Evolutionary conservation across 1,140 invertebrate species (phyloP), one percentile per base, ranked within the genome.

Genomic region (Uloborus diversus): DNA sequence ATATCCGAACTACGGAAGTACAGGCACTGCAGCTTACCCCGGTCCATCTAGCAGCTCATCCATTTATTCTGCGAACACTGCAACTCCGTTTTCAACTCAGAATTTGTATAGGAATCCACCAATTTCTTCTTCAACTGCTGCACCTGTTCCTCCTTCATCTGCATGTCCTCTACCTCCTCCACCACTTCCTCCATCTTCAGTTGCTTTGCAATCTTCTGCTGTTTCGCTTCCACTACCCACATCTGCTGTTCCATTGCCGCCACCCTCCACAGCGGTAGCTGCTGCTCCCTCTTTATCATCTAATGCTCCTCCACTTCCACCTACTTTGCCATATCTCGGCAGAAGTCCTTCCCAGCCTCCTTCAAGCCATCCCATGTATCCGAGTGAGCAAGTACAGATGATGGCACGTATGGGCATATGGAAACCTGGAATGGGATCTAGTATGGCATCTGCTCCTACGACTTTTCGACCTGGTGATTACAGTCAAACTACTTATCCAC

Each of bases 131-230:
- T 14, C 49, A 17, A 35, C 14, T 25, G 35, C 32, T 17, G n/a
- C 56, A n/a, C 64, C 64, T 27, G n/a, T 4, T n/a, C 35, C 64
- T 13, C 35, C 35, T 25, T n/a, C 64, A 17, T 27, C 64, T 27
- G n/a, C 9, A 27, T 25, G 35, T 13, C 35, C 35, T 25, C 30
- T 42, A 17, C 49, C 49, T 53, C 37, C 92, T 85, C 81, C 79
- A 28, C 76, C 65, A 7, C 51, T 78, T 81, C 82, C 42, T 68
- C 53, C 53, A 28, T 51, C 23, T 71, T 79, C 49, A 2, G 25
- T 35, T n/a, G 17, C 32, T 5, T 37, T 33, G 23, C 17, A 35
- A 11, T 28, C 25, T 4, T 14, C 51, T 14, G 35, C 33, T 13
- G 33, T 7, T 13, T 30, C 9, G 2, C 30, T 33, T 11, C 49